These are phyloP conservation scores for Corythoichthys intestinalis DNA, from an alignment of 2,113 vertebrate genomes.

Conservation along the genomic window DNA sequence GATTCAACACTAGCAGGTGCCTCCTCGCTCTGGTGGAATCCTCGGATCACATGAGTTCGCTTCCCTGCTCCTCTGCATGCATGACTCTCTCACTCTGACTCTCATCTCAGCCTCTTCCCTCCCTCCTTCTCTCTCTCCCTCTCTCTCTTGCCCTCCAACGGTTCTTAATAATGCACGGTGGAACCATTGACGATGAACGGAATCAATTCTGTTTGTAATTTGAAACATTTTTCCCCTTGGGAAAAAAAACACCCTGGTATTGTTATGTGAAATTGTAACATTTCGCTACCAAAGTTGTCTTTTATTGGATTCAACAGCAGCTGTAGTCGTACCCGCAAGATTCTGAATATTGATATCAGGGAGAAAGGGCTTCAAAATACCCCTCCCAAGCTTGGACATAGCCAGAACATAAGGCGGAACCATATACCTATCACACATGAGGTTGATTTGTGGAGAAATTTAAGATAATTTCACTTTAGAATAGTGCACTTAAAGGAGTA, in stretches of 20 bases:
- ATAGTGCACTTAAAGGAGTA: no score
- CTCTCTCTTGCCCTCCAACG: slow-evolving; percentile 4
- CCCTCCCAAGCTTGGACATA: no score
- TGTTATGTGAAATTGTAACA: not conserved
- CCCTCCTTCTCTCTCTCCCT: slow-evolving; percentile 20
- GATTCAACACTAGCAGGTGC: slow-evolving; percentile 34
- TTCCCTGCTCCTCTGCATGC: slow-evolving; percentile 46
- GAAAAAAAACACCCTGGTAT: no score
- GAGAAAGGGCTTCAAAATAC: no score
- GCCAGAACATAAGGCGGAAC: no score
- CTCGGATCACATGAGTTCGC: slow-evolving; percentile 47
- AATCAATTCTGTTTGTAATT: not conserved
- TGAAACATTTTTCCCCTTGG: not conserved
- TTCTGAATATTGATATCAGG: no score
- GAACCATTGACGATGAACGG: not conserved
- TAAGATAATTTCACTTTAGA: no score
- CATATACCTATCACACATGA: no score
- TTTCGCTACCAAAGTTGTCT: not conserved
- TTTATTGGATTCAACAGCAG: no score
- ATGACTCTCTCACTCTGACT: slow-evolving; percentile 47
- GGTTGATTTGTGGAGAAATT: no score
- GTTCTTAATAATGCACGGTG: not conserved
- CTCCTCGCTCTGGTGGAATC: slow-evolving; percentile 44
- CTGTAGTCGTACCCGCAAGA: no score
- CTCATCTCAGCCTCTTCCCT: slow-evolving; percentile 55